Percentiles rank a stretch among this genome's conserved stretches.
These are phyloP conservation scores for Hippolais icterina DNA, from an alignment of 2,113 vertebrate genomes.

Conservation along the genomic window DNA sequence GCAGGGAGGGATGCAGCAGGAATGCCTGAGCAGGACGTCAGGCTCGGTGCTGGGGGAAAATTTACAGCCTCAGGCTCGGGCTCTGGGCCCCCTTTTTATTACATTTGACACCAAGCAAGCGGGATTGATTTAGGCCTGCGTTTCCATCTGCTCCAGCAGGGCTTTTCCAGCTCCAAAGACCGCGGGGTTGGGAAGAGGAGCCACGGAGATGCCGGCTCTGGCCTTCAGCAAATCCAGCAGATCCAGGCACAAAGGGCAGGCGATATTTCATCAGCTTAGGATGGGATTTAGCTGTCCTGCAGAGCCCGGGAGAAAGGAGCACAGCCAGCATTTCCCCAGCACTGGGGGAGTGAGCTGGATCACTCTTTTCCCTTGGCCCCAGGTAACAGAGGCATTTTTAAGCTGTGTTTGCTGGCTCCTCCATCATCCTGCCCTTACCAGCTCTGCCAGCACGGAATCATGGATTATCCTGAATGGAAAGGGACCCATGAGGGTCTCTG, in stretches of 20 bases:
- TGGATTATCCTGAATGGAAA: neutral
- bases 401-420: neutral
- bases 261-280: conserved; percentile 19
- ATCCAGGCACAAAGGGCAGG: neutral
- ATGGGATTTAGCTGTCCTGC: conserved; percentile 23
- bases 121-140: neutral
- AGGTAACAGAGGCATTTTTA: neutral
- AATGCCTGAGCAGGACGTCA: neutral
- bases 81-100: conserved; percentile 21
- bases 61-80: neutral
- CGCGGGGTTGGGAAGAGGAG: neutral
- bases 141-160: neutral
- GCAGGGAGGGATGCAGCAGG: neutral
- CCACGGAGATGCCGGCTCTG: neutral
- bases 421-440: neutral
- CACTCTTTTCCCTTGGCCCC: neutral
- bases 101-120: neutral
- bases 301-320: neutral
- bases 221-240: neutral
- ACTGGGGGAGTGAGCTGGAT: neutral
- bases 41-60: neutral
- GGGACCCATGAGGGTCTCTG: neutral
- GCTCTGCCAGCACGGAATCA: neutral
- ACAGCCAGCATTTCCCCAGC: neutral
- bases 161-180: neutral